These are phyloP conservation scores for Myathropa florea DNA, from an alignment of 2,888 invertebrate species.

Conservation along the genomic window DNA sequence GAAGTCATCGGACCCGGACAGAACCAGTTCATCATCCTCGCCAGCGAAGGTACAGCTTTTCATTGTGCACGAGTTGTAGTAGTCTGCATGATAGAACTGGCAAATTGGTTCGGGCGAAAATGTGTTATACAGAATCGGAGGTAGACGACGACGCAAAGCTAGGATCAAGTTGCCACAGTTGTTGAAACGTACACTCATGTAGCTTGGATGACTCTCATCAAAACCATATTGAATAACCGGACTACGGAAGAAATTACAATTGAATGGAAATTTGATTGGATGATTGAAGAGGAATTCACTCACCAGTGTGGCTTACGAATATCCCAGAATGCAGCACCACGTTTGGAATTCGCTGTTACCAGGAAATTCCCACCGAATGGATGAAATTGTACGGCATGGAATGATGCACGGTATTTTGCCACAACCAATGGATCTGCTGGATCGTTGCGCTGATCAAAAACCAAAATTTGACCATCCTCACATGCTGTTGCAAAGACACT, in stretches of 20 bases:
- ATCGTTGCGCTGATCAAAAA: constrained; percentile 89
- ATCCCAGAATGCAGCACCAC: constrained; percentile 95
- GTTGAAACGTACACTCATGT: constrained; percentile 97
- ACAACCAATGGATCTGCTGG: constrained; percentile 76
- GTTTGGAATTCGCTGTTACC: constrained; percentile 94
- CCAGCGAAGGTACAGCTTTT: constrained; percentile 98
- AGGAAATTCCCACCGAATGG: constrained; percentile 90
- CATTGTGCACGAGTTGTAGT: constrained; percentile 98
- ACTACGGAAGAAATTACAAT: constrained; percentile 80
- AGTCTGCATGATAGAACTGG: constrained; percentile 94
- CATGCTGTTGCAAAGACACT: constrained; percentile 93
- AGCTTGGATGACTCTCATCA: constrained; percentile 86
- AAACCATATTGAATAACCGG: constrained; percentile 86
- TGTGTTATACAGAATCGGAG: constrained; percentile 90
- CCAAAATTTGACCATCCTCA: constrained; percentile 93
- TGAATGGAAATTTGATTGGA: background rate
- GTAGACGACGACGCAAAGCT: constrained; percentile 91
- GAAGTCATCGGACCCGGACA: constrained; percentile 98
- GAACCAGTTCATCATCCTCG: constrained; percentile 91
- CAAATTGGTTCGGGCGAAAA: constrained; percentile 87
- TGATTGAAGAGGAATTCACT: constrained; percentile 11
- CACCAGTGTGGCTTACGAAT: constrained; percentile 91
- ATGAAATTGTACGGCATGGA: constrained; percentile 97
- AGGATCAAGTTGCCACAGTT: constrained; percentile 88
- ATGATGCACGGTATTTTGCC: constrained; percentile 87